Evolutionary conservation across 2,797 vertebrate species (phyloP).

Genomic region (Xerus rutilus): DNA sequence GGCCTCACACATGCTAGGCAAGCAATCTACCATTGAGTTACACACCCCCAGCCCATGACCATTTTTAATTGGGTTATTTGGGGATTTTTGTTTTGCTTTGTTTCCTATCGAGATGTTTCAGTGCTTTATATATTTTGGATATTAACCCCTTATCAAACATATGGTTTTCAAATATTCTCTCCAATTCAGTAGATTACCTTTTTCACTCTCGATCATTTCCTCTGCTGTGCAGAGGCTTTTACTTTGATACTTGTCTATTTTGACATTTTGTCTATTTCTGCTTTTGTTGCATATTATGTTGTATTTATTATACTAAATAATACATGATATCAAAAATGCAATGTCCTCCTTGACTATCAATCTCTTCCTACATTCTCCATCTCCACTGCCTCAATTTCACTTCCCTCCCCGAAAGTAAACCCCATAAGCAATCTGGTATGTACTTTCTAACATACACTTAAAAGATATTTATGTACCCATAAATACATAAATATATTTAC

Average conservation of each 20-base stretch:
- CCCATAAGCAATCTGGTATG: neutral
- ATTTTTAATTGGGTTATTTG: neutral
- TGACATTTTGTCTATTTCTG: neutral
- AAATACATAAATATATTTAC: neutral
- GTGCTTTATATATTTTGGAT: neutral
- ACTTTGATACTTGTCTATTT: neutral
- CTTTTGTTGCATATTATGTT: constrained; percentile 7
- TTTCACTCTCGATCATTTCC: neutral
- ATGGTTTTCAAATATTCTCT: neutral
- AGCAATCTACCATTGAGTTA: neutral
- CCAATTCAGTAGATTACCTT: neutral
- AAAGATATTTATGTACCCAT: neutral
- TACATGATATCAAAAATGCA: neutral
- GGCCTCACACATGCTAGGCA: neutral
- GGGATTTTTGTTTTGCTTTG: neutral
- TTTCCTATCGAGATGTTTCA: neutral
- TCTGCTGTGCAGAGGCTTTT: neutral
- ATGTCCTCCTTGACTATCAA: neutral
- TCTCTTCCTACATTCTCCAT: neutral
- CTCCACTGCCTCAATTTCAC: neutral
- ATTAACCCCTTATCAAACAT: neutral
- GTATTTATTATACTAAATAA: neutral
- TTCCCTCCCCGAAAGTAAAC: neutral
- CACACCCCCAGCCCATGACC: neutral
- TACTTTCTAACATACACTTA: neutral